These are phyloP conservation scores for Orius laevigatus DNA, from an alignment of 1,140 invertebrate species.

Conservation along the genomic window DNA sequence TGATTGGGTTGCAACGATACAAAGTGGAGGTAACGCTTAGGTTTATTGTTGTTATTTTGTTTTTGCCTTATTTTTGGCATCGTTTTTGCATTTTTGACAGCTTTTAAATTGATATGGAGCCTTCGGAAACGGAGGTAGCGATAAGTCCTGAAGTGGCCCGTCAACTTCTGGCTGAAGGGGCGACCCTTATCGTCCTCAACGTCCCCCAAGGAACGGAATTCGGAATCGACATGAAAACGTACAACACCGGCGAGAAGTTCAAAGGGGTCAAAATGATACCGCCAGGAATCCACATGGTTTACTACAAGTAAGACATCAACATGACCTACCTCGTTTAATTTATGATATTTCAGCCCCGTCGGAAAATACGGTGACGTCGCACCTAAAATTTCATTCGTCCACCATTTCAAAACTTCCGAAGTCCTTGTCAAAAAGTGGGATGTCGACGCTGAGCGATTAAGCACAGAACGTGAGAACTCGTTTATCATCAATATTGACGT, in stretches of 20 bases:
- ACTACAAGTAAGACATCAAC: conserved; percentile 72
- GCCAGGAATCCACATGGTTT: conserved; percentile 86
- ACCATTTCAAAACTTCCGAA: conserved; percentile 68
- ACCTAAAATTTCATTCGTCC: conserved; percentile 75
- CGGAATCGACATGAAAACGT: conserved; percentile 92
- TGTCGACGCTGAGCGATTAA: conserved; percentile 46
- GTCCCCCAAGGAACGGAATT: conserved; percentile 79
- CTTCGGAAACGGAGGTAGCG: conserved; percentile 23
- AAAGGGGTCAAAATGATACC: conserved; percentile 98
- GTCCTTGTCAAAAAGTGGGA: conserved; percentile 81
- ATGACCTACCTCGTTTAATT: conserved; percentile 14
- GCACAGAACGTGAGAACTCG: conserved; percentile 28
- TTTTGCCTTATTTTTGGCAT: too few relatives aligned
- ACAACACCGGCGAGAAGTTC: conserved; percentile 84
- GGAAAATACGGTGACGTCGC: conserved; percentile 37
- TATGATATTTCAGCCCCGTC: conserved; percentile 31
- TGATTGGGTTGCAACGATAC: too few relatives aligned
- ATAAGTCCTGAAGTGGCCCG: conserved; percentile 67
- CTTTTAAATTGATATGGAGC: too few relatives aligned
- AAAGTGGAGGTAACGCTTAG: too few relatives aligned
- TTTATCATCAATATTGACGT: too few relatives aligned
- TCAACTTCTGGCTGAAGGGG: conserved; percentile 64
- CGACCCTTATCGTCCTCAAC: conserved; percentile 61
- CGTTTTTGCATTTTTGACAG: too few relatives aligned
- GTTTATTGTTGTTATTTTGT: too few relatives aligned